A percentile compares a stretch with the other conserved stretches of the same genome.
These are phyloP conservation scores for Xiphophorus birchmanni DNA, from an alignment of 2,797 vertebrate species.

Conservation along the genomic window DNA sequence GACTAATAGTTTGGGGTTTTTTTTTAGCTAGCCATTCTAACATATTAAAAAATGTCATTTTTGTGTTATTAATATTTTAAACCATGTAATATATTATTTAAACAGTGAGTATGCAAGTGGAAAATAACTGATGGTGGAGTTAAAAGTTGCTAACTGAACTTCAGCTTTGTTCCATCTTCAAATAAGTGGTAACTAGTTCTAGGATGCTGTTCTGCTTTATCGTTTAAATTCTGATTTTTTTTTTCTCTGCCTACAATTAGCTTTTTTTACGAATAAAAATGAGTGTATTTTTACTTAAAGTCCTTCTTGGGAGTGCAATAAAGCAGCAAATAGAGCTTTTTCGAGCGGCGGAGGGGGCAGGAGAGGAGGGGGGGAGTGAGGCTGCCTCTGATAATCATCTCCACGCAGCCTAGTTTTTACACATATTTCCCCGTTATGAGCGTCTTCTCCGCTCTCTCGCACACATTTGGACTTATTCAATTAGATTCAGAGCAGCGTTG, in stretches of 20 bases:
- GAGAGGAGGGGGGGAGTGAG: conserved; percentile 25
- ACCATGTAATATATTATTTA: neutral
- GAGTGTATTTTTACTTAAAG: neutral
- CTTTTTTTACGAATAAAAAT: neutral
- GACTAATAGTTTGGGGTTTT: neutral
- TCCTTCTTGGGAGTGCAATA: conserved; percentile 26
- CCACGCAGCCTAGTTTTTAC: conserved; percentile 31
- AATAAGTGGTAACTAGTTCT: neutral
- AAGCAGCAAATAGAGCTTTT: conserved; percentile 51
- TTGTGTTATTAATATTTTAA: neutral
- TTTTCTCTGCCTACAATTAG: neutral
- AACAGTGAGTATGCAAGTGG: neutral
- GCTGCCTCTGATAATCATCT: conserved; percentile 56
- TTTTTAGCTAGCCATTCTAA: neutral
- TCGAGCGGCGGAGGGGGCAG: conserved; percentile 49
- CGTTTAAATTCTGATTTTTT: neutral
- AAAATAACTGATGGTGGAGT: neutral
- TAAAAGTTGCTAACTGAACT: conserved; percentile 1
- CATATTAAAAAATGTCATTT: neutral
- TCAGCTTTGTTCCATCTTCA: neutral
- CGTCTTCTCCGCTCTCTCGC: neutral
- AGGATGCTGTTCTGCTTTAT: neutral
- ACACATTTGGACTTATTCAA: conserved; percentile 49
- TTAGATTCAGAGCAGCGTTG: conserved; percentile 24
- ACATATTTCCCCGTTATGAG: conserved; percentile 43